Evolutionary conservation across 2,797 vertebrate species (phyloP), one percentile per base, ranked within the genome.

Genomic region (Enteromius fasciolatus): DNA sequence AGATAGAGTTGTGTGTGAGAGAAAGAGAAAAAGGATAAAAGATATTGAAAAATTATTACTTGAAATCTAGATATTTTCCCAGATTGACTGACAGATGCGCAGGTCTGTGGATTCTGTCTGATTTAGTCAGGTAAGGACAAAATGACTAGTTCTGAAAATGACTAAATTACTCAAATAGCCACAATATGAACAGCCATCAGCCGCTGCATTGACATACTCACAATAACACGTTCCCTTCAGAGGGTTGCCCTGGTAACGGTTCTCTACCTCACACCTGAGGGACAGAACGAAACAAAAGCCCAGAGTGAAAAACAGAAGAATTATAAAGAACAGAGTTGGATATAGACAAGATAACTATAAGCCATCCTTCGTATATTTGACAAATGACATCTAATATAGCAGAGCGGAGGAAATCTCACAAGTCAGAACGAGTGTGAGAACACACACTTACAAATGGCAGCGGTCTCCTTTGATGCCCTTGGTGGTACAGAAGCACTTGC

Each of bases 151-250:
- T 85, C 31, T 68, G 78, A 77, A 78, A 87, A 87, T 81, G 36
- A 73, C 72, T 67, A 84, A 87, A 80, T 72, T 31, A 72, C 78
- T 80, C 15, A 64, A 64, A 81, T n/a, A 25, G 33, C 70, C 69
- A 63, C 31, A 78, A 61, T 75, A 67, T 72, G 80, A 85, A 70
- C 46, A 75, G 82, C 61, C 63, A 33, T 41, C 36, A 76, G 69
- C 15, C 33, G 50, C 74, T 23, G 3, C 39, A 67, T 72, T 69
- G 63, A 66, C 63, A 86, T 89, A 98, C 98, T 99, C 94, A 99
- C 98, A 99, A 90, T 99, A 99, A 90, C 98, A 99, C 0, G 98
- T 99, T 92, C 98, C 98, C 96, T 98, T 99, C 85, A 99, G 95
- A 48, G 98, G 98, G 91, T 99, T 99, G 92, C 98, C 98, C 89